Conservation (phyloP, 2,888 invertebrate species). For the Tinea semifulvella region DNA sequence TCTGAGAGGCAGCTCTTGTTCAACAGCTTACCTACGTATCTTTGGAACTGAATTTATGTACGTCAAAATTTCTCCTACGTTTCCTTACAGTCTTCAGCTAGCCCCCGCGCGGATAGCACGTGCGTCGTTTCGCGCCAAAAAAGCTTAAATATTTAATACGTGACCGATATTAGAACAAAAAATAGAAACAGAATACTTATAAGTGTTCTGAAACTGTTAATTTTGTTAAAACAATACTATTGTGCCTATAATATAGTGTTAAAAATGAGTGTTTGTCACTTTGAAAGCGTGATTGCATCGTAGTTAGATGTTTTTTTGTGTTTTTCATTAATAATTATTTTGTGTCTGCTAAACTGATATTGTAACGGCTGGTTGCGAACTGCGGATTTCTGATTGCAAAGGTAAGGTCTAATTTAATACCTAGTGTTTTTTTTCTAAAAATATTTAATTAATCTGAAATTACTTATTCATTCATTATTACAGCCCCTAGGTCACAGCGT, state of each 20-base stretch:
- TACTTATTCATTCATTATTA: too few relatives aligned
- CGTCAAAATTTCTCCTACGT: too few relatives aligned
- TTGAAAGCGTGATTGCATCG: neutral
- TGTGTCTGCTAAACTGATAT: neutral
- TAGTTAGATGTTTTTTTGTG: neutral
- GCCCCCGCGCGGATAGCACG: conserved; percentile 22
- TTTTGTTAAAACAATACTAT: too few relatives aligned
- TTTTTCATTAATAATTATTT: neutral
- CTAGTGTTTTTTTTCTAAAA: too few relatives aligned
- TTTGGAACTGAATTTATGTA: too few relatives aligned
- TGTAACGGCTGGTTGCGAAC: neutral
- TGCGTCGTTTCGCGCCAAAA: conserved; percentile 17
- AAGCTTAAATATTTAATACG: conserved; percentile 53
- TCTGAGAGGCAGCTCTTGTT: too few relatives aligned
- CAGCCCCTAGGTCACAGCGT: too few relatives aligned
- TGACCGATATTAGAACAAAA: conserved; percentile 32
- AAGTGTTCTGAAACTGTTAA: neutral
- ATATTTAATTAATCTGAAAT: too few relatives aligned
- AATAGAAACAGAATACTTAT: too few relatives aligned
- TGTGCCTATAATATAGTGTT: too few relatives aligned
- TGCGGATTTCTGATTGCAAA: neutral
- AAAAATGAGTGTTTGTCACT: neutral
- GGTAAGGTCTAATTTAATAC: too few relatives aligned
- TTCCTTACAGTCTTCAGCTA: conserved; percentile 5
- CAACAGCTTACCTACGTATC: too few relatives aligned